Evolutionary conservation across 2,113 vertebrate species (phyloP).

Genomic region (Cathartes aura): DNA sequence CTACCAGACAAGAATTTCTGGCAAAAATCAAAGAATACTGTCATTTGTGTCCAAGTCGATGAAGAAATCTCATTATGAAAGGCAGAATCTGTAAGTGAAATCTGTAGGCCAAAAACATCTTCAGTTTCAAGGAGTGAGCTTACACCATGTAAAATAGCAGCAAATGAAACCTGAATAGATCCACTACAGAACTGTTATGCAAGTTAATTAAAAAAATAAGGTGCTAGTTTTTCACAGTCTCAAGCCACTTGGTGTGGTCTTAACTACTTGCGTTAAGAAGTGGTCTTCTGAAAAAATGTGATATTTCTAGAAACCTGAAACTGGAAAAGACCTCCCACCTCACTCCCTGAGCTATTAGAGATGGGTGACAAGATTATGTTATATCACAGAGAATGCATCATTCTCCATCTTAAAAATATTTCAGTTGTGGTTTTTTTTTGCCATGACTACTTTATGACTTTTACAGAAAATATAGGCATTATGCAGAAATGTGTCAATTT

Average conservation of each 20-base stretch:
- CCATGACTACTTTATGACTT: too few species aligned
- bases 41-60: accelerated
- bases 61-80: background rate
- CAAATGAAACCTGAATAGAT: background rate
- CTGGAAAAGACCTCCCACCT: background rate
- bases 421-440: background rate
- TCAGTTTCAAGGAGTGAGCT: background rate
- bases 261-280: background rate
- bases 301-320: background rate
- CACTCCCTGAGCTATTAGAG: background rate
- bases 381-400: background rate
- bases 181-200: background rate
- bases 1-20: background rate
- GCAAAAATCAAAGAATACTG: accelerated
- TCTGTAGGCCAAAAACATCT: background rate
- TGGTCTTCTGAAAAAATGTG: background rate
- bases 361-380: background rate
- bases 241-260: accelerated
- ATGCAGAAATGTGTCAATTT: background rate
- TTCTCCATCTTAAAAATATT: background rate
- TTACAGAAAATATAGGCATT: background rate
- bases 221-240: background rate
- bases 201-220: background rate
- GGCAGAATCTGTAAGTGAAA: background rate
- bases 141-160: background rate